A percentile compares a stretch with the other conserved stretches of the same genome.
These are phyloP conservation scores for Vespertilio murinus DNA, from an alignment of 2,797 vertebrate genomes.

Conservation along the genomic window DNA sequence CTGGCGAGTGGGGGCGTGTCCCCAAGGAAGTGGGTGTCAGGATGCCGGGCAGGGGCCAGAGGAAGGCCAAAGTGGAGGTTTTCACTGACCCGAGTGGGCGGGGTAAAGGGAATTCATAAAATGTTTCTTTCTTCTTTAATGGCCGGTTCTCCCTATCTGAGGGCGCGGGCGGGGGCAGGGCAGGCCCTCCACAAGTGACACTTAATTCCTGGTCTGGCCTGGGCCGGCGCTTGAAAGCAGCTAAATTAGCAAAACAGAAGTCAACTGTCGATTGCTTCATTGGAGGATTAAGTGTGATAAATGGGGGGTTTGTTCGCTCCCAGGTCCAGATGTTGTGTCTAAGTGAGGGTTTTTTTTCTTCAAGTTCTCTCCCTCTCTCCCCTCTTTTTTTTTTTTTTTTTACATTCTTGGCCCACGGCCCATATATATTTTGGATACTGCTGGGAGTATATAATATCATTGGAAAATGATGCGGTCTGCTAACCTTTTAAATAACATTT, in stretches of 20 bases:
- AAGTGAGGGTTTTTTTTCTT: conserved; percentile 89
- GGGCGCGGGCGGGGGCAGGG: conserved; percentile 64
- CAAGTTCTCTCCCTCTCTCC: conserved; percentile 79
- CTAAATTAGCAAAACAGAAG: conserved; percentile 93
- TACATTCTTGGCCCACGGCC: conserved; percentile 95
- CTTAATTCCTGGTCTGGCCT: conserved; percentile 84
- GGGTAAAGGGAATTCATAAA: conserved; percentile 62
- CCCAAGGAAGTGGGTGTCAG: conserved; percentile 33
- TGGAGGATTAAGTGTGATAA: conserved; percentile 96
- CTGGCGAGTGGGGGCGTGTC: neutral
- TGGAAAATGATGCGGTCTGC: conserved; percentile 99
- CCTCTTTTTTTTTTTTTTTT: conserved; percentile 88
- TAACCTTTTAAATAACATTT: conserved; percentile 99
- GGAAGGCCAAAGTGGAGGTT: conserved; percentile 53
- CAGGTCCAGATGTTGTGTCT: conserved; percentile 99
- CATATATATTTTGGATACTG: conserved; percentile 99
- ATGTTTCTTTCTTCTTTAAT: conserved; percentile 58
- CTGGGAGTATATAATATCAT: conserved; percentile 99
- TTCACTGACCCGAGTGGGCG: conserved; percentile 39
- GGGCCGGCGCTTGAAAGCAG: conserved; percentile 86
- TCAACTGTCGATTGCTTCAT: conserved; percentile 94
- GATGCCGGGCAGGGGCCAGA: conserved; percentile 27
- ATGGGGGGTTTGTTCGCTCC: conserved; percentile 98
- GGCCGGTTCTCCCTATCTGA: conserved; percentile 1
- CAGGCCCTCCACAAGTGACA: conserved; percentile 74